phyloP scores from a whole-genome alignment of 2,797 vertebrate genomes.

The Spinibarbus caldwelli region DNA sequence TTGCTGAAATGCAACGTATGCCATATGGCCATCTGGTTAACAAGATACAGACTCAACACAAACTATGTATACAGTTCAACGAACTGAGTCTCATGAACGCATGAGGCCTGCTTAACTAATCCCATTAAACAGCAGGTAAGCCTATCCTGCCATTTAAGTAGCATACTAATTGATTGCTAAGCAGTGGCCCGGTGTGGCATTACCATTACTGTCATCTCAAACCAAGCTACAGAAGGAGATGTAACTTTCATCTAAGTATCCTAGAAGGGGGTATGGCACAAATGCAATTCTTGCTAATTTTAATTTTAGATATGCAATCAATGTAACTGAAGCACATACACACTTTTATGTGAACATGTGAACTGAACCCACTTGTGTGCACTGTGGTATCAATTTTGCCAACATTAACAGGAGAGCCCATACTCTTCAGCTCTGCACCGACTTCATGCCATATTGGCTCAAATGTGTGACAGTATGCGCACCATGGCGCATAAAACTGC shows the following conservation, averaged over 20 bases:
- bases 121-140: slow-evolving; percentile 52
- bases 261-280: background rate
- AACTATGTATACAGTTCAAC: slow-evolving; percentile 5
- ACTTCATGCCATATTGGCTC: slow-evolving; percentile 92
- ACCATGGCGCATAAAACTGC: slow-evolving; percentile 97
- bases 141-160: slow-evolving; percentile 33
- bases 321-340: background rate
- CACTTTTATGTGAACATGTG: background rate
- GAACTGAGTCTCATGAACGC: slow-evolving; percentile 32
- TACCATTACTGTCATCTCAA: slow-evolving; percentile 3
- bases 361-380: slow-evolving; percentile 80
- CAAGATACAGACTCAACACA: slow-evolving; percentile 42
- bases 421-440: slow-evolving; percentile 86
- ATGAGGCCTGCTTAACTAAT: slow-evolving; percentile 50
- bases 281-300: background rate
- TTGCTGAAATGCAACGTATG: slow-evolving; percentile 28
- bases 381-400: slow-evolving; percentile 89
- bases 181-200: slow-evolving; percentile 20
- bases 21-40: slow-evolving; percentile 54
- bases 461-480: slow-evolving; percentile 90
- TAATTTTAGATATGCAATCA: background rate
- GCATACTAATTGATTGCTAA: slow-evolving; percentile 39
- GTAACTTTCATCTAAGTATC: background rate
- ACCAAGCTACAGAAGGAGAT: slow-evolving; percentile 6
- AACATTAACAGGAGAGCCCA: slow-evolving; percentile 88